Base-by-base conservation (phyloP, 2,888 invertebrate species). In the Drymonia ruficornis region DNA sequence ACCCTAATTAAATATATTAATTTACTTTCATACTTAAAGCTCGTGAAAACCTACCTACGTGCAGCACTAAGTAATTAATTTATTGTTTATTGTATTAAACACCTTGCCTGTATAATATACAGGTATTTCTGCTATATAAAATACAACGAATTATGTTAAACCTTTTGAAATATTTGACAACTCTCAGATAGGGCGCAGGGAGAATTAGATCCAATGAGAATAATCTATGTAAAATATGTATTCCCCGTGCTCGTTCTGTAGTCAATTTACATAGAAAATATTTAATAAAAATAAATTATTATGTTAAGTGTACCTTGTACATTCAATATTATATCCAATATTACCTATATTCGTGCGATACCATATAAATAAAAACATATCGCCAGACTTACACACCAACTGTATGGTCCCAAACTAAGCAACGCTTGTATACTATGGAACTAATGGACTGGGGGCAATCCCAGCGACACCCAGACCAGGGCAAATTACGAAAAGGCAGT, bases 1-100 rank as follows among this genome's bases (percentile, higher is more conserved):
- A 59, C 55, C 58, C 49, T 66, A 74, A 74, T 73, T 67, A 76
- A 69, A 61, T 36, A 49, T 59, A 63, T 61, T 51, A 69, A 58
- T 72, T 72, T 65, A 72, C 67, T 65, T 55, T 63, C 45, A 52
- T 57, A 56, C 16, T 3, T 46, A 55, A 56, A 49, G 50, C 63
- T 49, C 51, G 43, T 28, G 34, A 40, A 49, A 49, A 19, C 15
- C 28, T 49, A 46, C 52, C 46, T 49, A 58, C 34, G 15, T 43
- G 31, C 50, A 19, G 50, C 43, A 50, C 50, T n/a, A 40, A 5
- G 54, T 48, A 57, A 66, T 72, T 66, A 61, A 57, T 58, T 59
- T 51, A 50, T 62, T 71, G 55, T 68, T 68, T 69, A 66, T 70
- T 58, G 59, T 47, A 53, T 55, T 46, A 38, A 53, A 55, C 46